Conservation (phyloP, 2,888 invertebrate species). For the Caenorhabditis sp. region DNA sequence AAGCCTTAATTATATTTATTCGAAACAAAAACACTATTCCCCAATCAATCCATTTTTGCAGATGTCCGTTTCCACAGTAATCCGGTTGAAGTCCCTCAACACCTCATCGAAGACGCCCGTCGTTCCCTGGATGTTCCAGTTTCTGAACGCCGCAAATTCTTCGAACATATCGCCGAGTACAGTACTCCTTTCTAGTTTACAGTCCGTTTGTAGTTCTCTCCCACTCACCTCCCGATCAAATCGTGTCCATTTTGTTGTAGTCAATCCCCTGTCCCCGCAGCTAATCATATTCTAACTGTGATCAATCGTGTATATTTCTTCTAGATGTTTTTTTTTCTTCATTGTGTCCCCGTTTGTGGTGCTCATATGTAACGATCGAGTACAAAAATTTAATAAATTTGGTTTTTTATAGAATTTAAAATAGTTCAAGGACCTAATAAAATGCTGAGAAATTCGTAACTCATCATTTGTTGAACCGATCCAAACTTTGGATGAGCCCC, state of each 20-base stretch:
- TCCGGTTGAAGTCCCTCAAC: constrained; percentile 73
- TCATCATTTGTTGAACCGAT: constrained; percentile 71
- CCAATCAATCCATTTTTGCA: constrained; percentile 59
- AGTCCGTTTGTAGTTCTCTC: neutral
- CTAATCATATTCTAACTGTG: constrained; percentile 58
- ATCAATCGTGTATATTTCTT: constrained; percentile 34
- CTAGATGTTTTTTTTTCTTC: constrained; percentile 15
- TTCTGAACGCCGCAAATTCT: constrained; percentile 81
- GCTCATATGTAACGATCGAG: constrained; percentile 58
- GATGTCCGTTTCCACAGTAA: constrained; percentile 82
- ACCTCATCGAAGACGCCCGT: constrained; percentile 68
- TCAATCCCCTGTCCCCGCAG: constrained; percentile 19
- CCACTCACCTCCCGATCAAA: constrained; percentile 9
- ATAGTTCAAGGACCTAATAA: no score
- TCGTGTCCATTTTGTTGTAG: constrained; percentile 48
- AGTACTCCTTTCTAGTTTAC: constrained; percentile 79
- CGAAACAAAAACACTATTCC: no score
- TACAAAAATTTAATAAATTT: constrained; percentile 10
- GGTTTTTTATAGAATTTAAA: no score
- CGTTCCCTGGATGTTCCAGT: constrained; percentile 78
- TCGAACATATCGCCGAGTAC: constrained; percentile 82
- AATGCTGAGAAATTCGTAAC: neutral
- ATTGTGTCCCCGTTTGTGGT: constrained; percentile 29
- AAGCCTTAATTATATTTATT: no score
- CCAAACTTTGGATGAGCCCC: constrained; percentile 78